Evolutionary conservation across 2,797 vertebrate genomes (phyloP).

Genomic region (Oryzias dopingdopingensis): DNA sequence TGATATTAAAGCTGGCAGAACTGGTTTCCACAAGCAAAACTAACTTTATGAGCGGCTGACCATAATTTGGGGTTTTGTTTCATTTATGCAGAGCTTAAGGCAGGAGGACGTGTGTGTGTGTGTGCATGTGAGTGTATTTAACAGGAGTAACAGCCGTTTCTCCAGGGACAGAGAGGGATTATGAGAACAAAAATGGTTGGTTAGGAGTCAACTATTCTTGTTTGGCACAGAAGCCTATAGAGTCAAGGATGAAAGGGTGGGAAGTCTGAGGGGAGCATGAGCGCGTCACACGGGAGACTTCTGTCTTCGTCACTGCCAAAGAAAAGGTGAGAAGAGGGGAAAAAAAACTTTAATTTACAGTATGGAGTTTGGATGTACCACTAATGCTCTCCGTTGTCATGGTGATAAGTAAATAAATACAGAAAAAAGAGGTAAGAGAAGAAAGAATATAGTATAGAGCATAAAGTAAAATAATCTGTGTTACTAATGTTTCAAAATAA

Average conservation of each 20-base stretch:
- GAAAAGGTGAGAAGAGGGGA: not conserved
- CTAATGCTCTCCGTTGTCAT: conserved; percentile 47
- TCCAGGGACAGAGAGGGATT: conserved; percentile 41
- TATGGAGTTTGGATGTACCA: conserved; percentile 23
- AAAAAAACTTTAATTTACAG: conserved; percentile 26
- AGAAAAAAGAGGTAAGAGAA: conserved; percentile 16
- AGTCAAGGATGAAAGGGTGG: conserved; percentile 47
- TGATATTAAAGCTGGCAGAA: conserved; percentile 80
- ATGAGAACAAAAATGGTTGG: conserved; percentile 45
- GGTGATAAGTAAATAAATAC: conserved; percentile 46
- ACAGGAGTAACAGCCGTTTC: conserved; percentile 30
- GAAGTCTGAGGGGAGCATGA: conserved; percentile 38
- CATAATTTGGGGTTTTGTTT: conserved; percentile 77
- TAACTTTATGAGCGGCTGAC: conserved; percentile 78
- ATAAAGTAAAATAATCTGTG: too few species aligned
- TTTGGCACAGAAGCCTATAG: conserved; percentile 56
- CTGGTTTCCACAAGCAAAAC: conserved; percentile 80
- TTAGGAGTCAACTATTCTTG: conserved; percentile 61
- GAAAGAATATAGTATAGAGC: too few species aligned
- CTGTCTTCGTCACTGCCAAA: conserved; percentile 31
- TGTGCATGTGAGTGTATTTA: conserved; percentile 14
- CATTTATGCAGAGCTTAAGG: conserved; percentile 56
- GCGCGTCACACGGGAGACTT: conserved; percentile 44
- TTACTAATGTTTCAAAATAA: too few species aligned
- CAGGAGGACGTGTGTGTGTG: conserved; percentile 29